Evolutionary conservation across 2,113 vertebrate species (phyloP).

Genomic region (Ariopsis seemanni): DNA sequence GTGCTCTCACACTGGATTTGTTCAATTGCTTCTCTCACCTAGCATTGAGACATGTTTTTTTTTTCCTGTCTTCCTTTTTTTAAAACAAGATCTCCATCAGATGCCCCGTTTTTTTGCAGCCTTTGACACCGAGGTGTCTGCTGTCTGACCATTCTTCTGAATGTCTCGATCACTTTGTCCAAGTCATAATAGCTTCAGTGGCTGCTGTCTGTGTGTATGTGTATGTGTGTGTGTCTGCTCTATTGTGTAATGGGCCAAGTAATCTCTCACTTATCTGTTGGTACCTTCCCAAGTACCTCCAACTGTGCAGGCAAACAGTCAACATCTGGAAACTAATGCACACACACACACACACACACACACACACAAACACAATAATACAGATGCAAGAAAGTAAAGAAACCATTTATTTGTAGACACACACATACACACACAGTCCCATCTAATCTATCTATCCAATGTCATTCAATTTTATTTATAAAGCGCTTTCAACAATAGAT

Average conservation of each 20-base stretch:
- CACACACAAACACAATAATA: neutral
- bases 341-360: neutral
- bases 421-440: neutral
- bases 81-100: neutral
- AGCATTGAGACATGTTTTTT: neutral
- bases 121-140: neutral
- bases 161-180: neutral
- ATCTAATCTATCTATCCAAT: neutral
- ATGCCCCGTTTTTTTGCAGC: neutral
- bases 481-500: neutral
- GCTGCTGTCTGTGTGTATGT: conserved; percentile 37
- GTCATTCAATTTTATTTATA: neutral
- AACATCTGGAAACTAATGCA: neutral
- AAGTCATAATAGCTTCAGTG: neutral
- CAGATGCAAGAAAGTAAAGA: neutral
- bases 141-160: neutral
- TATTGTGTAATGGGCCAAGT: neutral
- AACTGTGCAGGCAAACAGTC: conserved; percentile 14
- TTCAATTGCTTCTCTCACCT: neutral
- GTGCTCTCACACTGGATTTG: neutral
- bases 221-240: conserved; percentile 42
- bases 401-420: neutral
- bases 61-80: neutral
- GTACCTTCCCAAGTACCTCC: neutral
- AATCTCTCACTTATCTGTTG: neutral